Base-by-base conservation (phyloP, 2,113 vertebrate species). In the Ameiurus melas region DNA sequence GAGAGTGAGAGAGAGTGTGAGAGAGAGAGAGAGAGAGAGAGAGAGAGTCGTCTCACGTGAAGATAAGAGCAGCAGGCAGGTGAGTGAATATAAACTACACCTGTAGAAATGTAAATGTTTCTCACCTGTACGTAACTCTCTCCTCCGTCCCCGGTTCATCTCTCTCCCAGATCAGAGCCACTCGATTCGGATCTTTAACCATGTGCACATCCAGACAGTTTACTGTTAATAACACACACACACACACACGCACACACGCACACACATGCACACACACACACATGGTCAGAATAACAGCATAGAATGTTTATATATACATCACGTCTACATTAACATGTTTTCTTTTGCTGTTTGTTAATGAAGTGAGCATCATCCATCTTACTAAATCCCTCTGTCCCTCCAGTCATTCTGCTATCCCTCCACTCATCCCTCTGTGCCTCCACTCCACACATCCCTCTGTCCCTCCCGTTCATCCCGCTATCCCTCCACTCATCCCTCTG, bases 141-240 rank as follows among this genome's bases (percentile, higher is more conserved):
- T 97, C 96, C 92, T 97, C 97, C 14, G 97, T 97, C 75, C 97
- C 97, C 7, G 95, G 96, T 71, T 99, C 97, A 86, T 99, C 98
- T 88, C 94, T 96, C 94, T 99, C 98, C 98, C 98, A 99, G 78
- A 99, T 97, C 92, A 99, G 94, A 84, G 98, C 98, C 43, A 98
- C 91, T 88, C 93, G 96, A 89, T 98, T 91, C 0, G 98, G 97
- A 91, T 94, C 94, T 77, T 93, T 96, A 87, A 93, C 94, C 0
- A 96, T 97, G 0, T 99, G 98, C 6, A 94, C 96, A 91, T 99
- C 98, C 95, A 99, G 93, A 92, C 98, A 99, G 91, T 98, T 99
- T 55, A 97, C 98, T 99, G 93, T 43, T 89, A 90, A 90, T 30
- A 43, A 71, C 39, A 88, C 47, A 83, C 73, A 86, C 71, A 78